Conservation (phyloP, 2,888 invertebrate species). For the Euplexia lucipara region DNA sequence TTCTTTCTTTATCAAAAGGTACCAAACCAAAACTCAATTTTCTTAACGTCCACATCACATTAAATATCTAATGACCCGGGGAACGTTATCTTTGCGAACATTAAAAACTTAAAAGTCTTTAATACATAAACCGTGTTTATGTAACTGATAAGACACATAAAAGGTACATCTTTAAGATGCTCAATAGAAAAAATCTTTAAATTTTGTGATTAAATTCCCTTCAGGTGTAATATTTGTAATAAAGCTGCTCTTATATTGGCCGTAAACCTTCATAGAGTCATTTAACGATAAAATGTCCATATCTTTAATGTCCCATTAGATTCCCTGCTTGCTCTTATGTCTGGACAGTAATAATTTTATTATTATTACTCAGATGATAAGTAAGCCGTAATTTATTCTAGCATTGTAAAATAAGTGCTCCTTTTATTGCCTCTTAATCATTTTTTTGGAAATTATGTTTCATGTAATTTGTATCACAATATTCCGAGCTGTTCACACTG, state of each 20-base stretch:
- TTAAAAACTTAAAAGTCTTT: conserved; percentile 13
- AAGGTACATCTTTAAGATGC: conserved; percentile 21
- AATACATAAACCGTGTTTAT: conserved; percentile 25
- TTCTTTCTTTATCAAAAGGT: too few species aligned
- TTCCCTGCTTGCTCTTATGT: conserved; percentile 74
- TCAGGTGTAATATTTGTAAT: conserved; percentile 58
- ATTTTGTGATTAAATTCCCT: conserved; percentile 54
- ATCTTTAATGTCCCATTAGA: conserved; percentile 84
- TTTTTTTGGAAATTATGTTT: conserved; percentile 18
- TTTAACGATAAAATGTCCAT: conserved; percentile 79
- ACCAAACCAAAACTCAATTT: neutral
- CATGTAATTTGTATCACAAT: conserved; percentile 13
- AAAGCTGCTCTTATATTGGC: conserved; percentile 65
- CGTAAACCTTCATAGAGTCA: conserved; percentile 76
- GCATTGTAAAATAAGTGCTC: conserved; percentile 68
- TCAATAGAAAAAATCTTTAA: conserved; percentile 31
- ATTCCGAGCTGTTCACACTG: neutral
- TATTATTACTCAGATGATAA: conserved; percentile 78
- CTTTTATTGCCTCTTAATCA: conserved; percentile 57
- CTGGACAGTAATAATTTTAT: conserved; percentile 77
- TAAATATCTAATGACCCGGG: neutral
- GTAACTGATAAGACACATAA: conserved; percentile 37
- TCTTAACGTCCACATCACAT: neutral
- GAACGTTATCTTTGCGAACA: conserved; percentile 24
- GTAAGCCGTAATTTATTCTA: conserved; percentile 68